Evolutionary conservation across 1,140 invertebrate species (phyloP).

Genomic region (Antheraea mylitta): DNA sequence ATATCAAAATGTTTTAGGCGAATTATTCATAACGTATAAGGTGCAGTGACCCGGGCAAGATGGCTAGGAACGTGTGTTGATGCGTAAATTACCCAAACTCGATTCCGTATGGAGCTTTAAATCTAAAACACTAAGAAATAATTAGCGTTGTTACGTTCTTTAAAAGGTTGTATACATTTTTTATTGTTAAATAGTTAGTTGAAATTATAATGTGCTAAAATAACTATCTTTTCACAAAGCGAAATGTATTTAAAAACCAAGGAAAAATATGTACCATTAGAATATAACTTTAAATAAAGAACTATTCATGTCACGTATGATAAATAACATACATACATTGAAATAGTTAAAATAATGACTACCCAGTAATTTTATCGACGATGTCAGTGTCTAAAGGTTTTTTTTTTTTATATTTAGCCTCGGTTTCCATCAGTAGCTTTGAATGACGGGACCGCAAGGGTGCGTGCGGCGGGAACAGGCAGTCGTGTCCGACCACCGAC

Average conservation of each 20-base stretch:
- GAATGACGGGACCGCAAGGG: conserved; percentile 28
- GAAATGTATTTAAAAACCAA: too few relatives aligned
- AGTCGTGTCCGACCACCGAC: conserved; percentile 55
- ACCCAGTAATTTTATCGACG: background rate
- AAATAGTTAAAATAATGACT: background rate
- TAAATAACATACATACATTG: too few relatives aligned
- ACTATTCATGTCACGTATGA: too few relatives aligned
- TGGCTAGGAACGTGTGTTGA: background rate
- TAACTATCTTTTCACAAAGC: too few relatives aligned
- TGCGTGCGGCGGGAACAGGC: conserved; percentile 15
- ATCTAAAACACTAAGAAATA: background rate
- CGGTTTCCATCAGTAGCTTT: conserved; percentile 38
- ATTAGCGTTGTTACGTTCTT: background rate
- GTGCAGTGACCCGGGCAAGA: conserved; percentile 6
- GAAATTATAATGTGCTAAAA: background rate
- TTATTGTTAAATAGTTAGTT: background rate
- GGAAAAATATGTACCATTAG: too few relatives aligned
- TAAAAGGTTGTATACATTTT: background rate
- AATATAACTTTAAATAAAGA: too few relatives aligned
- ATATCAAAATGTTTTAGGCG: background rate
- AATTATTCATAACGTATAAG: conserved; percentile 1
- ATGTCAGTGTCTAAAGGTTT: conserved; percentile 29
- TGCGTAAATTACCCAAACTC: background rate
- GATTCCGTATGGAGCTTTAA: background rate
- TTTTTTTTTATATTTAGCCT: conserved; percentile 35